phyloP scores from a whole-genome alignment of 1,140 invertebrate genomes.

The Magallana ariakensis region DNA sequence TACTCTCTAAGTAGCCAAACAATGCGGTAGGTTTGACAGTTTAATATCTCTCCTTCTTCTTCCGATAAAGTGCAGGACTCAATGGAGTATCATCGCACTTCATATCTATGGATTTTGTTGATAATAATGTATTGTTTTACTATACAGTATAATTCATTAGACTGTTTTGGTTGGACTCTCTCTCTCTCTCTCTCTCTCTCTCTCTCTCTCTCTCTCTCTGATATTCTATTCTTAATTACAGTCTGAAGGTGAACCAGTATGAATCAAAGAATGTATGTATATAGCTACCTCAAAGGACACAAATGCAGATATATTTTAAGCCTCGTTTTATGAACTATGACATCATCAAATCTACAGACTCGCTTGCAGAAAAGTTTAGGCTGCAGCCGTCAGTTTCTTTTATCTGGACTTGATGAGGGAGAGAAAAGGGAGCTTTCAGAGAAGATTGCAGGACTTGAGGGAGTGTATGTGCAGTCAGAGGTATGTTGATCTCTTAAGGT shows the following conservation, averaged over 20 bases:
- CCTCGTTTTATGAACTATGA: background rate
- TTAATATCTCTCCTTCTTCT: too few species aligned
- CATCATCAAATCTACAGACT: slow-evolving; percentile 7
- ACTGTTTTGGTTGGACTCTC: too few species aligned
- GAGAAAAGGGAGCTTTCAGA: slow-evolving; percentile 54
- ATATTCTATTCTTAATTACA: too few species aligned
- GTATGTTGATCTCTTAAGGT: slow-evolving; percentile 37
- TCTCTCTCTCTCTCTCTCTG: too few species aligned
- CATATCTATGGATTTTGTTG: too few species aligned
- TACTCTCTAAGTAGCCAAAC: too few species aligned
- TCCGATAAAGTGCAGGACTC: too few species aligned
- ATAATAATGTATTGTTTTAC: too few species aligned
- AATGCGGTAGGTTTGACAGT: too few species aligned
- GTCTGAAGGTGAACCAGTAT: background rate
- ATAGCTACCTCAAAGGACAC: background rate
- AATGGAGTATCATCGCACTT: too few species aligned
- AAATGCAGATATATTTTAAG: background rate
- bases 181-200: too few species aligned
- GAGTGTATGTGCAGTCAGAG: slow-evolving; percentile 60
- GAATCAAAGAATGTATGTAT: background rate
- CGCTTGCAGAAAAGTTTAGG: slow-evolving; percentile 24
- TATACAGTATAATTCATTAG: too few species aligned
- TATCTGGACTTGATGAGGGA: slow-evolving; percentile 58
- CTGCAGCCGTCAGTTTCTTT: slow-evolving; percentile 49
- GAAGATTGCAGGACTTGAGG: slow-evolving; percentile 58